Evolutionary conservation across 1,140 invertebrate species (phyloP).

Genomic region (Drosophila mojavensis): DNA sequence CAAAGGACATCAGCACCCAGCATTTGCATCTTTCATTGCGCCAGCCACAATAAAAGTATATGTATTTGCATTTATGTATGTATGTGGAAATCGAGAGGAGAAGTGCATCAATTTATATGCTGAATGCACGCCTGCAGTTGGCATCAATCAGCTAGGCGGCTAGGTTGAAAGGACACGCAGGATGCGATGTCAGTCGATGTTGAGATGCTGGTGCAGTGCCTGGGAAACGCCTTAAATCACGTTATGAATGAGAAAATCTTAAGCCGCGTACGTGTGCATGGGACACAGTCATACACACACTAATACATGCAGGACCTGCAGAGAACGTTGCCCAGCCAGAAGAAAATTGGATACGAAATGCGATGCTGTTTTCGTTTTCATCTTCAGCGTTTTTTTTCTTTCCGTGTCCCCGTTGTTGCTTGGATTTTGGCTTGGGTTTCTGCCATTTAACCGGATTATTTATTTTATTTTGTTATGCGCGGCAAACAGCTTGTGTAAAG

Average conservation of each 20-base stretch:
- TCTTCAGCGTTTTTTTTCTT: too few species aligned
- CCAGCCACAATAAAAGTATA: constrained; percentile 1
- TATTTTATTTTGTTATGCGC: constrained; percentile 81
- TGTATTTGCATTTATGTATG: constrained; percentile 27
- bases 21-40: constrained; percentile 43
- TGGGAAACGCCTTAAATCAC: constrained; percentile 51
- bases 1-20: constrained; percentile 13
- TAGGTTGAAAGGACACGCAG: constrained; percentile 44
- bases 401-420: constrained; percentile 37
- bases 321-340: constrained; percentile 37
- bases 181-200: constrained; percentile 48
- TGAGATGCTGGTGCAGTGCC: constrained; percentile 27
- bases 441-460: constrained; percentile 78
- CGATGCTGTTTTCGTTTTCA: constrained; percentile 37
- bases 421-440: constrained; percentile 38
- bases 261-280: constrained; percentile 68
- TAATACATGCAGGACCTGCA: constrained; percentile 10
- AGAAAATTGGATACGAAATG: constrained; percentile 74
- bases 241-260: constrained; percentile 77
- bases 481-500: constrained; percentile 78
- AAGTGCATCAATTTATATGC: constrained; percentile 74
- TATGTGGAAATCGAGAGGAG: constrained; percentile 23
- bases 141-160: constrained; percentile 60
- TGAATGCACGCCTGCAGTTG: constrained; percentile 58
- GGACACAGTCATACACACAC: constrained; percentile 17